These are phyloP conservation scores for Lottia scabra DNA, from an alignment of 2,888 invertebrate genomes.

Conservation along the genomic window DNA sequence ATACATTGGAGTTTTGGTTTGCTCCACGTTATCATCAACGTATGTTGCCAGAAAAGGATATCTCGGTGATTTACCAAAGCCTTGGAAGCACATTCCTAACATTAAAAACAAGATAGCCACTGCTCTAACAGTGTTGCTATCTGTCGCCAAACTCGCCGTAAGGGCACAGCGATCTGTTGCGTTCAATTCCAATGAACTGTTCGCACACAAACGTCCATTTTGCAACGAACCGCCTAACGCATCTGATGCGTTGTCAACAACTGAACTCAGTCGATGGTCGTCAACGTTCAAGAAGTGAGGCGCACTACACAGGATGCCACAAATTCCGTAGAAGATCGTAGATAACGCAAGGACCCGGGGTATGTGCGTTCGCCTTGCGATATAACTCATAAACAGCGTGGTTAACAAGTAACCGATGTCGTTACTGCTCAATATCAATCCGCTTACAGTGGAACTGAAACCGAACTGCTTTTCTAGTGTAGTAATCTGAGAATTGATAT, in stretches of 20 bases:
- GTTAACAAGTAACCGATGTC: slow-evolving; percentile 55
- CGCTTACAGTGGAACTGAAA: slow-evolving; percentile 54
- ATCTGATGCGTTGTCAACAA: neutral
- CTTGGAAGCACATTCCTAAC: slow-evolving; percentile 45
- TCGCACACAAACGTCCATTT: neutral
- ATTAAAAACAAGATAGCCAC: slow-evolving; percentile 36
- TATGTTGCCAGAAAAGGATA: slow-evolving; percentile 40
- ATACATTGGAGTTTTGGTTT: slow-evolving; percentile 41
- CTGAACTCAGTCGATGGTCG: neutral
- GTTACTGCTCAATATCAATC: slow-evolving; percentile 56
- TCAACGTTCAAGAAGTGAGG: slow-evolving; percentile 40
- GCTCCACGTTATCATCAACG: slow-evolving; percentile 44
- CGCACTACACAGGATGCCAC: slow-evolving; percentile 45
- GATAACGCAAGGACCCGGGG: slow-evolving; percentile 42
- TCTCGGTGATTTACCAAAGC: slow-evolving; percentile 39
- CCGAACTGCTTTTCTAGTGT: slow-evolving; percentile 59
- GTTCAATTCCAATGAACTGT: neutral
- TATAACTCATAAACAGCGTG: slow-evolving; percentile 42
- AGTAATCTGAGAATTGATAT: slow-evolving; percentile 52
- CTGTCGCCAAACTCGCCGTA: too few species aligned
- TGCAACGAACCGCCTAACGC: neutral
- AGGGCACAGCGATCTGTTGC: neutral
- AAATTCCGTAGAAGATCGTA: slow-evolving; percentile 44
- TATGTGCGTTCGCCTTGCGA: slow-evolving; percentile 40
- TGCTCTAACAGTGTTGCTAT: neutral